phyloP scores from a whole-genome alignment of 1,140 invertebrate species.

The Probaryconus sp. region DNA sequence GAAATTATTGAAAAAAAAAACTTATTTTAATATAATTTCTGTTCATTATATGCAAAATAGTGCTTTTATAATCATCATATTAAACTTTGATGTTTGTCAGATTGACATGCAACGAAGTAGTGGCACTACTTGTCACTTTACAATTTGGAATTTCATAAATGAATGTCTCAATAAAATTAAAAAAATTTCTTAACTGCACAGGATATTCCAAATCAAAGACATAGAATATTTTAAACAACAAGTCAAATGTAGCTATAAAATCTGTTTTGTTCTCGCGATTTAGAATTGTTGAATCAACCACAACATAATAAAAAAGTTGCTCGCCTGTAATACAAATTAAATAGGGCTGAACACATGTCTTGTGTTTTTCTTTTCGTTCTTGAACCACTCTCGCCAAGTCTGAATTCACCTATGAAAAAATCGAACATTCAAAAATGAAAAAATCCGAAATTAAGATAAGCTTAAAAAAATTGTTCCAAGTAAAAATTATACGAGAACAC shows the following conservation, averaged over 20 bases:
- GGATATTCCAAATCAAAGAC: constrained; percentile 2
- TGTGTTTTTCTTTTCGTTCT: not conserved
- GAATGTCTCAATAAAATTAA: constrained; percentile 2
- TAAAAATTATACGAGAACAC: constrained; percentile 15
- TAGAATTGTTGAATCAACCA: constrained; percentile 2
- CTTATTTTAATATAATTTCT: no score
- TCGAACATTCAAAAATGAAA: constrained; percentile 4
- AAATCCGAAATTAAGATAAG: not conserved
- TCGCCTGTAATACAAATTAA: not conserved
- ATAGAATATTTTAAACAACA: not conserved
- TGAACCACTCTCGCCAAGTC: not conserved
- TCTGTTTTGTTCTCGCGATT: not conserved
- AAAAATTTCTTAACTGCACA: not conserved
- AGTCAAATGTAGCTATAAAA: constrained; percentile 1
- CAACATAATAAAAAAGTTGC: not conserved
- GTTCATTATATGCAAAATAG: no score
- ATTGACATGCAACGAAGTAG: not conserved
- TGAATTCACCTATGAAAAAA: constrained; percentile 17
- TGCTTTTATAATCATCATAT: no score
- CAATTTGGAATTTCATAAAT: not conserved
- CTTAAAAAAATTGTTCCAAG: not conserved
- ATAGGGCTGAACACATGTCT: not conserved
- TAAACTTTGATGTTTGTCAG: no score
- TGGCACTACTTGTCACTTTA: not conserved
- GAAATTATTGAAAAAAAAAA: no score